Evolutionary conservation across 2,797 vertebrate species (phyloP).

Genomic region (Mormyrops attenuatus): DNA sequence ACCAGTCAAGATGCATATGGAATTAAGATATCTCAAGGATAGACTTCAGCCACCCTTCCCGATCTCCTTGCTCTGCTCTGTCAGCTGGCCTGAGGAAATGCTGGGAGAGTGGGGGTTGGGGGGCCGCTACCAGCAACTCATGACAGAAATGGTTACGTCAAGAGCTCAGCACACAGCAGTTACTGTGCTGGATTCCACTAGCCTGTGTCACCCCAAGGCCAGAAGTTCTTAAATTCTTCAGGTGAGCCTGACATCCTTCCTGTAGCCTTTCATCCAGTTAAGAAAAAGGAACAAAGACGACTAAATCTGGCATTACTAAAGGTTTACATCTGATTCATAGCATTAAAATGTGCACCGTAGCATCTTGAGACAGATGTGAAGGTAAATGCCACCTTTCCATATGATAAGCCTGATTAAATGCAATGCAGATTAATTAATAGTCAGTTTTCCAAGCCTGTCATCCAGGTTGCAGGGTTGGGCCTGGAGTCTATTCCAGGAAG

Average conservation of each 20-base stretch:
- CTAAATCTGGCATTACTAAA: not conserved
- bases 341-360: not conserved
- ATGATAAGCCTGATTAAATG: not conserved
- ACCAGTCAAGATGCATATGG: not conserved
- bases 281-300: not conserved
- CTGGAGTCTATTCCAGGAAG: not conserved
- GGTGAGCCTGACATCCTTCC: not conserved
- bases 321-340: not conserved
- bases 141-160: not conserved
- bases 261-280: not conserved
- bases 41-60: not conserved
- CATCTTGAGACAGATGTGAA: not conserved
- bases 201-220: not conserved
- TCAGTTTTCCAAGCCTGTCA: not conserved
- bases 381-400: not conserved
- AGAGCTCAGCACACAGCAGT: not conserved
- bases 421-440: not conserved
- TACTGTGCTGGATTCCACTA: not conserved
- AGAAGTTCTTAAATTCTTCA: not conserved
- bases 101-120: conserved; percentile 27
- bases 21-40: not conserved
- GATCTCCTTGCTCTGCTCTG: conserved; percentile 19
- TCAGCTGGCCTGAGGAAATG: conserved; percentile 40
- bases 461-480: not conserved
- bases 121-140: conserved; percentile 9